Evolutionary conservation across 2,113 vertebrate genomes (phyloP).

Genomic region (Pseudopodoces humilis): DNA sequence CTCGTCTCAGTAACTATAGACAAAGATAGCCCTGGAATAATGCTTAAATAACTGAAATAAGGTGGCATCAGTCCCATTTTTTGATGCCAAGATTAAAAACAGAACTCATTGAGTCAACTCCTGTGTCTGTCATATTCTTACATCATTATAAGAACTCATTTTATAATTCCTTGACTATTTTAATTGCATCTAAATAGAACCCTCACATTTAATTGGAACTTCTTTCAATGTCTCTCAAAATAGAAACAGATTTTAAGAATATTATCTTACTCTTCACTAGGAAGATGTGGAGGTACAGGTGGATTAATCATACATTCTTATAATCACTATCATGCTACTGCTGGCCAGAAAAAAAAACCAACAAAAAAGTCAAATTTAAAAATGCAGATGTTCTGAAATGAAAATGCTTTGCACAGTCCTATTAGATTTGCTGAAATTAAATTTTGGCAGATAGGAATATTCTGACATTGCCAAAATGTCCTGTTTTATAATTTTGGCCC

Average conservation of each 20-base stretch:
- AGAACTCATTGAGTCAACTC: background rate
- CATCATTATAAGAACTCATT: background rate
- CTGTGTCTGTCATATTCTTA: background rate
- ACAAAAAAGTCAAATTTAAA: background rate
- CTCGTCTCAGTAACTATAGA: background rate
- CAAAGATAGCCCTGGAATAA: background rate
- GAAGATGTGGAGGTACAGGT: background rate
- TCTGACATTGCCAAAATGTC: constrained; percentile 5
- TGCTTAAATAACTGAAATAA: background rate
- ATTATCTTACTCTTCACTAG: background rate
- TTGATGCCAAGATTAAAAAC: background rate
- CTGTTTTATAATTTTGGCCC: constrained; percentile 32
- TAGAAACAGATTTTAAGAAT: background rate
- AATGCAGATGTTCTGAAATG: background rate
- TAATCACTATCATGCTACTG: background rate
- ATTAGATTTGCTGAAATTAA: background rate
- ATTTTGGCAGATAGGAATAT: constrained; percentile 4
- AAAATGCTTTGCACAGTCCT: background rate
- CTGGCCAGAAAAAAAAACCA: background rate
- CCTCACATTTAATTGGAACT: background rate
- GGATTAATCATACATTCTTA: background rate
- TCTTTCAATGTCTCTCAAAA: background rate
- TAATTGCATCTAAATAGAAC: background rate
- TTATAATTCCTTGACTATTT: background rate
- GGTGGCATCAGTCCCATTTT: background rate